A percentile compares a stretch with the other conserved stretches of the same genome.
Conservation (phyloP, 2,888 invertebrate genomes). For the Diaprepes abbreviatus region DNA sequence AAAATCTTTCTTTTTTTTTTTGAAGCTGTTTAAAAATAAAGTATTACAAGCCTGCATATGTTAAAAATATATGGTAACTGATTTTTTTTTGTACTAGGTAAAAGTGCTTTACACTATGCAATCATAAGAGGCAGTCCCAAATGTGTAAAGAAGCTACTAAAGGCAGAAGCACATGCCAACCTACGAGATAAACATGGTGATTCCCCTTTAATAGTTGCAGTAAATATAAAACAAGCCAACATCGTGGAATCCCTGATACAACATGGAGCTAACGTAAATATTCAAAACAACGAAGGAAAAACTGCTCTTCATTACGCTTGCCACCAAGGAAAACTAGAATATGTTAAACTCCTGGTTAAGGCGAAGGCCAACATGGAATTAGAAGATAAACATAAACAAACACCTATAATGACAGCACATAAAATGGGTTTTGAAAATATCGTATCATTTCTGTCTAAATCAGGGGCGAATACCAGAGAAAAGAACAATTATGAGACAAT, state of each 20-base stretch:
- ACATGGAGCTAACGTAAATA: not conserved
- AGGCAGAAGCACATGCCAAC: not conserved
- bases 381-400: not conserved
- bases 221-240: no score
- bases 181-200: not conserved
- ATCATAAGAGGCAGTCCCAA: not conserved
- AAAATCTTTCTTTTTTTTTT: no score
- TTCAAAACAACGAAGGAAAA: constrained; percentile 1
- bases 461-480: not conserved
- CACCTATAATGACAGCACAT: not conserved
- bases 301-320: constrained; percentile 1
- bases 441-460: not conserved
- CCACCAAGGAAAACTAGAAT: not conserved
- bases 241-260: not conserved
- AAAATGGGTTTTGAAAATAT: not conserved
- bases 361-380: not conserved
- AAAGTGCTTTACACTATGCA: constrained; percentile 1
- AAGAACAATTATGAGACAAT: not conserved
- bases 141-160: not conserved
- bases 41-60: no score
- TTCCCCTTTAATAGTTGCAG: not conserved
- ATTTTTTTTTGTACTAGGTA: no score
- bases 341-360: not conserved
- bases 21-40: no score
- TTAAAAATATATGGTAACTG: no score